phyloP scores from a whole-genome alignment of 2,888 invertebrate genomes.

The Ditula angustiorana region DNA sequence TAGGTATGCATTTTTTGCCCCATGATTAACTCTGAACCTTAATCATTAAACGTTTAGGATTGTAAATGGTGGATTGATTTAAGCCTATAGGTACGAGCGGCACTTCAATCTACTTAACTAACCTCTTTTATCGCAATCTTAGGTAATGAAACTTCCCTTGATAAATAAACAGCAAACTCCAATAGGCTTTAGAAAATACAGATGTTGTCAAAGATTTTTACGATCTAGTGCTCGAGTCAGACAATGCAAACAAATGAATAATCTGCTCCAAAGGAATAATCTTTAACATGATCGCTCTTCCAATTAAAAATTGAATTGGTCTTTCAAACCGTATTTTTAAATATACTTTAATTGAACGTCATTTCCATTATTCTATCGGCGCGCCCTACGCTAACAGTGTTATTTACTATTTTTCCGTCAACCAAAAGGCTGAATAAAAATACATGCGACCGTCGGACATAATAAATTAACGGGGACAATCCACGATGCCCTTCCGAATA shows the following conservation, averaged over 20 bases:
- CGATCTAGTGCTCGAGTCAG: too few species aligned
- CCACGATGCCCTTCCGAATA: conserved; percentile 29
- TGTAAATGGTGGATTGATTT: conserved; percentile 2
- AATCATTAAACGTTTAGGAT: background rate
- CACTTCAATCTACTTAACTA: background rate
- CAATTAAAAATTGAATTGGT: background rate
- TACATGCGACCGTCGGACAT: conserved; percentile 46
- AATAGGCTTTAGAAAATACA: too few species aligned
- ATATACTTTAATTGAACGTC: background rate
- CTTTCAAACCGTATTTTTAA: conserved; percentile 22
- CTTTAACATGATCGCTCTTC: background rate
- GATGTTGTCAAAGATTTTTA: too few species aligned
- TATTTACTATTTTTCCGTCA: conserved; percentile 38
- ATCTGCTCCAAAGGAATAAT: too few species aligned
- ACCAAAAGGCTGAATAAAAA: conserved; percentile 42
- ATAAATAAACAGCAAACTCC: too few species aligned
- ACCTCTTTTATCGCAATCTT: too few species aligned
- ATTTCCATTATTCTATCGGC: conserved; percentile 31
- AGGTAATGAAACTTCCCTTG: too few species aligned
- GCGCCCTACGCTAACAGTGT: conserved; percentile 23
- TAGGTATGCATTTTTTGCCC: too few species aligned
- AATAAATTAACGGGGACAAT: conserved; percentile 50
- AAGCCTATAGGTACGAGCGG: background rate
- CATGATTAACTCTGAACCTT: too few species aligned
- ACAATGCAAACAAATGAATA: too few species aligned